Base-by-base conservation (phyloP, 2,888 invertebrate genomes). In the Psylliodes chrysocephalus region DNA sequence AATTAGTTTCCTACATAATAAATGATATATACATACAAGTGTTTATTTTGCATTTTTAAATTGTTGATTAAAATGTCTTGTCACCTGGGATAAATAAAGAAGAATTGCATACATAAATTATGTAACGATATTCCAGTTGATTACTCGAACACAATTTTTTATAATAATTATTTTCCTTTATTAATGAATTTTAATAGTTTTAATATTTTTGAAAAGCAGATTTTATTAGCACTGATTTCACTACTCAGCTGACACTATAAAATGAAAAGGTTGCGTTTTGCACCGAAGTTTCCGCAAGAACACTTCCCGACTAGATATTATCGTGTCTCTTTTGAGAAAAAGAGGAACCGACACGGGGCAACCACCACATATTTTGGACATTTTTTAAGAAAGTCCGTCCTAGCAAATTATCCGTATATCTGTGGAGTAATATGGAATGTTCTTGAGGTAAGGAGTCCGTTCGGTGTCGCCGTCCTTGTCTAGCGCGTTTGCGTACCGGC, bases 321-420 rank as follows among this genome's bases (percentile, higher is more conserved):
- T 40, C 40, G 40, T 7, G 12, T 42, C 5, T 22, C 19, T 53
- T 53, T 22, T 40, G 8, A 12, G 25, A 62, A 63, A 66, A 67
- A 60, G 60, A 52, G 14, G 54, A 61, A 69, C 73, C 68, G 64
- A 53, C 66, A 55, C 63, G 55, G 64, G 52, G 47, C 64, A 71
- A 73, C 72, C 75, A 73, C 68, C 72, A 71, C 73, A 75, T 76
- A 79, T 79, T 81, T 79, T 77, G 79, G 79, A 78, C 76, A 79
- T 80, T 81, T 81, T 80, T 47, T 30, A 76, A 79, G 78, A 80
- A 81, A 80, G 76, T 77, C 78, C 73, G 77, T 75, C 78, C 77
- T 73, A 77, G 79, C 81, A 77, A 80, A 80, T 81, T 78, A 78
- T 80, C 78, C 79, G 73, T 81, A 79, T 81, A 79, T 80, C 78